phyloP scores from a whole-genome alignment of 1,140 invertebrate species.

The Drosophila ananassae region DNA sequence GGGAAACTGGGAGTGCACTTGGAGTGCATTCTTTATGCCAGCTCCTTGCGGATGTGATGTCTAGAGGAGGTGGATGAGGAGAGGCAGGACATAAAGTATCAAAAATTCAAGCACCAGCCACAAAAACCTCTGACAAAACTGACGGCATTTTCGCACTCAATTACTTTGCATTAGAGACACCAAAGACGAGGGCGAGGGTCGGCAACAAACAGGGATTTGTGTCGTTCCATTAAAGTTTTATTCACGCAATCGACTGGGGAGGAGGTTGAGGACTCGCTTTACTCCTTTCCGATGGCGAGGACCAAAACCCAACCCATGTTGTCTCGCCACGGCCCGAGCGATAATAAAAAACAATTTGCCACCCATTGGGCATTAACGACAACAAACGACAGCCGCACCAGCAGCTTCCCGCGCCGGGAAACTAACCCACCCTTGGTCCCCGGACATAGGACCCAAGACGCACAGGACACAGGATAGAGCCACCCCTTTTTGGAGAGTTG shows the following conservation, averaged over 20 bases:
- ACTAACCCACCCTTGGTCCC: conserved; percentile 7
- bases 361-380: conserved; percentile 82
- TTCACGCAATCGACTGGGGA: conserved; percentile 74
- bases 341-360: conserved; percentile 84
- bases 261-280: conserved; percentile 29
- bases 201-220: conserved; percentile 70
- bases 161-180: conserved; percentile 83
- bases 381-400: conserved; percentile 73
- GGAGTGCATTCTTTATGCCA: conserved; percentile 50
- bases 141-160: conserved; percentile 84
- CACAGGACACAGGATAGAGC: background rate
- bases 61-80: background rate
- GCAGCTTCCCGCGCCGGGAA: conserved; percentile 15
- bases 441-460: background rate
- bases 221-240: conserved; percentile 84
- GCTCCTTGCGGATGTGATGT: conserved; percentile 44
- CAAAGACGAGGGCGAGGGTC: conserved; percentile 31
- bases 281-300: conserved; percentile 53
- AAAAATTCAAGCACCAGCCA: conserved; percentile 52
- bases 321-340: conserved; percentile 47
- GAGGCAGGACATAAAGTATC: conserved; percentile 45
- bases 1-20: conserved; percentile 49
- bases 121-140: conserved; percentile 55
- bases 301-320: conserved; percentile 8
- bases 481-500: conserved; percentile 4